phyloP scores from a whole-genome alignment of 2,888 invertebrate species.

The Drosophila anceps region DNA sequence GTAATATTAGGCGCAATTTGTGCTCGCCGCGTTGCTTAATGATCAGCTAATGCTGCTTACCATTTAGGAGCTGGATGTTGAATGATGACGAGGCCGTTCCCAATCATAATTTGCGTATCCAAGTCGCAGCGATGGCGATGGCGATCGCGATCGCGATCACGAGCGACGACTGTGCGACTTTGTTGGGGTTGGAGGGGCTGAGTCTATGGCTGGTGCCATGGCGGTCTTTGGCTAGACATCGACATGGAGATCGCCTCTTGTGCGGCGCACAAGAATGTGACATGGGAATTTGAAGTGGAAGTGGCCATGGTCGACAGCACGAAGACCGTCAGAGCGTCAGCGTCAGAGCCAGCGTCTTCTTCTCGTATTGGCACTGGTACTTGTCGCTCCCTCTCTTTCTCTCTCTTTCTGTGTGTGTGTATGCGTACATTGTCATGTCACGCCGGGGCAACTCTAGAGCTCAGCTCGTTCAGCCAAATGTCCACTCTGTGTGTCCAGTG shows the following conservation, averaged over 20 bases:
- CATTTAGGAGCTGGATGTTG: constrained; percentile 33
- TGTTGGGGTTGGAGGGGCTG: background rate
- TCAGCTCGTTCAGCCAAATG: constrained; percentile 45
- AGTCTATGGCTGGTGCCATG: constrained; percentile 32
- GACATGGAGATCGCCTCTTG: constrained; percentile 63
- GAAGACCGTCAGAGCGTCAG: constrained; percentile 38
- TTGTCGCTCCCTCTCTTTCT: constrained; percentile 9
- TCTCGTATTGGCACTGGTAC: constrained; percentile 46
- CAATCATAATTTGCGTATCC: constrained; percentile 62
- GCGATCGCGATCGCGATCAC: constrained; percentile 30
- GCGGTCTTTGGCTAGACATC: constrained; percentile 60
- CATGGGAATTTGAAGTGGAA: constrained; percentile 69
- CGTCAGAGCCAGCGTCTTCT: constrained; percentile 46
- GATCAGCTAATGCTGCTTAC: constrained; percentile 54
- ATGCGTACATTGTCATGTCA: constrained; percentile 53
- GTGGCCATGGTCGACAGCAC: constrained; percentile 62
- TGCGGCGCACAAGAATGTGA: constrained; percentile 70
- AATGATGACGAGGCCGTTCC: constrained; percentile 24
- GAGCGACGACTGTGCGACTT: constrained; percentile 14
- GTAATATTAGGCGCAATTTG: constrained; percentile 51
- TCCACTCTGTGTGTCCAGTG: constrained; percentile 49
- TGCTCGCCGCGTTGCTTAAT: constrained; percentile 46
- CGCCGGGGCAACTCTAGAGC: constrained; percentile 31
- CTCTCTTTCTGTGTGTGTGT: constrained; percentile 21
- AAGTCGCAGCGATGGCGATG: constrained; percentile 33